Conservation (phyloP, 2,797 vertebrate genomes). For the Hipposideros larvatus region DNA sequence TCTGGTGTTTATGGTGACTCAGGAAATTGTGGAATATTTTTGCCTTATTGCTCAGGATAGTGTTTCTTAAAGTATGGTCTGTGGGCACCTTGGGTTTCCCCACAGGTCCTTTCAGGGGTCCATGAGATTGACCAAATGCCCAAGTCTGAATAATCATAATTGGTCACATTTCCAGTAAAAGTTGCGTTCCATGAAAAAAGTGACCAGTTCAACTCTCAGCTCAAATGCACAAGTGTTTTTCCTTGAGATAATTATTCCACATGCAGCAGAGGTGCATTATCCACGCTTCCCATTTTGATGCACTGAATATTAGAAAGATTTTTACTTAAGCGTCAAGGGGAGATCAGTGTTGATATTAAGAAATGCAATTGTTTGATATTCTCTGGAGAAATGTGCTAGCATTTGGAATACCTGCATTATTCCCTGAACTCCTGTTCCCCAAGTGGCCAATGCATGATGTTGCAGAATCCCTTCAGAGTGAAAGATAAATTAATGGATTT, state of each 20-base stretch:
- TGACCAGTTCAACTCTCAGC: neutral
- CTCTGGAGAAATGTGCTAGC: neutral
- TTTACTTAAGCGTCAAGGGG: neutral
- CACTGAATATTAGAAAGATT: neutral
- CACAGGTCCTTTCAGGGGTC: neutral
- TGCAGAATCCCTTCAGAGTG: neutral
- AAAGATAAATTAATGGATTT: conserved; percentile 36
- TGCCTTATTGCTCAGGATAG: neutral
- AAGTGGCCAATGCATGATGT: neutral
- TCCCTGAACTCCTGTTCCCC: neutral
- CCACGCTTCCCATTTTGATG: neutral
- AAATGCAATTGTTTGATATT: neutral
- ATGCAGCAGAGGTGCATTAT: neutral
- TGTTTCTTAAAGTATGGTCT: neutral
- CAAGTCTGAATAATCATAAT: conserved; percentile 21
- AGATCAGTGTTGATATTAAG: conserved; percentile 28
- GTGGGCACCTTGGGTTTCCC: neutral
- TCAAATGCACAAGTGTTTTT: neutral
- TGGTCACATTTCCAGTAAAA: conserved; percentile 45
- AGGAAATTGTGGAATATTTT: conserved; percentile 42
- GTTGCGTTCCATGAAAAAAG: neutral
- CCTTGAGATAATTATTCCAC: neutral
- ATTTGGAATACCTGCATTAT: neutral
- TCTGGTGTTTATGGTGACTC: neutral
- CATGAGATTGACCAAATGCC: neutral